Conservation (phyloP, 2,113 vertebrate genomes). For the Etia nguti region DNA sequence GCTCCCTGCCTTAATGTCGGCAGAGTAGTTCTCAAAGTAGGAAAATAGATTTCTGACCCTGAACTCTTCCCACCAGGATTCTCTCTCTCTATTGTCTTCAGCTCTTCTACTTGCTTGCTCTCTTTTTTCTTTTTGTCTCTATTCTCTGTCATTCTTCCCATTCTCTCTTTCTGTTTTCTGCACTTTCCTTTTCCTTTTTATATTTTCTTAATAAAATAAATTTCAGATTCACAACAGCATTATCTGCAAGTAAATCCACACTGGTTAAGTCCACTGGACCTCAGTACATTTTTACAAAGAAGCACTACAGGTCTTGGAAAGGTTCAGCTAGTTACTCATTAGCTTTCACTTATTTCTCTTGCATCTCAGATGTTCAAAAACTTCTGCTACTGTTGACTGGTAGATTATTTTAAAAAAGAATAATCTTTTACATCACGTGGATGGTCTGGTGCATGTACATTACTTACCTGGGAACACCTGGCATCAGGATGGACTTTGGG, state of each 20-base stretch:
- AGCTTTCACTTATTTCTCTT: neutral
- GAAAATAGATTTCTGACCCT: slow-evolving; percentile 43
- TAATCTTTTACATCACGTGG: neutral
- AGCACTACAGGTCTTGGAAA: neutral
- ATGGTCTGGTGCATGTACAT: neutral
- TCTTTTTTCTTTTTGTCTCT: neutral
- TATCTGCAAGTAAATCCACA: neutral
- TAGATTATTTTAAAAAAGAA: neutral
- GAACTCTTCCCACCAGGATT: slow-evolving; percentile 25
- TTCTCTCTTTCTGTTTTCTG: neutral
- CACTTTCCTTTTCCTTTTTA: neutral
- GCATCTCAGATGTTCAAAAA: neutral
- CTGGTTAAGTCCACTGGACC: neutral
- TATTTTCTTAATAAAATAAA: neutral
- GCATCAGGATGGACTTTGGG: neutral
- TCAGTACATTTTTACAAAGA: neutral
- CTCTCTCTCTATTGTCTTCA: slow-evolving; percentile 1
- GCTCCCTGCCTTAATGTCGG: slow-evolving; percentile 41
- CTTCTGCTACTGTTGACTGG: neutral
- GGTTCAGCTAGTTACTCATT: neutral
- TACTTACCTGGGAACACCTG: neutral
- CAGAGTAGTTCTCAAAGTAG: slow-evolving; percentile 39
- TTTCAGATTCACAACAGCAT: neutral
- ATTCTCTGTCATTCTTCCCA: neutral
- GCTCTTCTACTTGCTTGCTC: neutral